Percentiles rank a stretch among this genome's conserved stretches.
Conservation (phyloP, 2,797 vertebrate genomes). For the Bufotes viridis region DNA sequence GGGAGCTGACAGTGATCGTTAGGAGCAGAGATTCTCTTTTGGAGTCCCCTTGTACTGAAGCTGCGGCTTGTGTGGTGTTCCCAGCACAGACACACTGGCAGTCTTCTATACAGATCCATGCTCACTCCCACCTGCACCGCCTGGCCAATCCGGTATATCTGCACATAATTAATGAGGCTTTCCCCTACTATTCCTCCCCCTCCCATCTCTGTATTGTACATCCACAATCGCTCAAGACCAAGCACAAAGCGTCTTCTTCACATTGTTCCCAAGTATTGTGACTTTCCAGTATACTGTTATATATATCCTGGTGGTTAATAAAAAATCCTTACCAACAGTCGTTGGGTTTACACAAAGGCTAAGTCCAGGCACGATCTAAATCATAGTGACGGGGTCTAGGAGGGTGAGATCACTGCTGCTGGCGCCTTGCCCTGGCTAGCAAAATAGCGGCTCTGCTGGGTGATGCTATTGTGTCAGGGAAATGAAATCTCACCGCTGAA, state of each 20-base stretch:
- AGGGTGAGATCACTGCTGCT: not conserved
- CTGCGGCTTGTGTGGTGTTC: slow-evolving; percentile 46
- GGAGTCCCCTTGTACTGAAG: slow-evolving; percentile 31
- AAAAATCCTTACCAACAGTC: not conserved
- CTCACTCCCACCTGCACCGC: slow-evolving; percentile 69
- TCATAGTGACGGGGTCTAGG: not conserved
- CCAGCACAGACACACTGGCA: slow-evolving; percentile 55
- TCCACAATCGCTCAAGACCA: not conserved
- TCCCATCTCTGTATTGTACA: slow-evolving; percentile 26
- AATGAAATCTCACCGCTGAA: too few relatives aligned
- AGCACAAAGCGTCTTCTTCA: slow-evolving; percentile 25
- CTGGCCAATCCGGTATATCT: slow-evolving; percentile 68
- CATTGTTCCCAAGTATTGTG: not conserved
- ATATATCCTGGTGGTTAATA: not conserved
- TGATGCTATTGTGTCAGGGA: not conserved
- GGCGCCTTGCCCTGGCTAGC: not conserved
- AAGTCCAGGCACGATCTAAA: not conserved
- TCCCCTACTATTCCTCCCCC: slow-evolving; percentile 61
- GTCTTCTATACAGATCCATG: slow-evolving; percentile 65
- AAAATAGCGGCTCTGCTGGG: not conserved
- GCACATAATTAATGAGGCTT: slow-evolving; percentile 69
- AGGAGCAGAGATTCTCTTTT: slow-evolving; percentile 6
- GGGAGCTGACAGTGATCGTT: not conserved
- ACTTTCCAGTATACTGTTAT: not conserved
- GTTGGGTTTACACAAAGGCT: not conserved